A percentile compares a stretch with the other conserved stretches of the same genome.
phyloP scores from a whole-genome alignment of 2,888 invertebrate genomes.

The Hydraecia micacea region DNA sequence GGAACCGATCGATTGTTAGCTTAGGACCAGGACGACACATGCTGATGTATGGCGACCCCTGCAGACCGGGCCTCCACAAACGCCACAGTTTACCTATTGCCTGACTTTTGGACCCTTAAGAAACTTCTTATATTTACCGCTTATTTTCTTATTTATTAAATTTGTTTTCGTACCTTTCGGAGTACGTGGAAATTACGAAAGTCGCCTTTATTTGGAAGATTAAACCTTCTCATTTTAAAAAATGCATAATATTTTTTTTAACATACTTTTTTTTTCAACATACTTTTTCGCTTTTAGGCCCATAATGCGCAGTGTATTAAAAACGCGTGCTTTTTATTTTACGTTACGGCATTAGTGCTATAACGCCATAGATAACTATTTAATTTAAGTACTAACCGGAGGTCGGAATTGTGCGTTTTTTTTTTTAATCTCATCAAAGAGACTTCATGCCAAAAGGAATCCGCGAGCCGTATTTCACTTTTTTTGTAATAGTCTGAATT shows the following conservation, averaged over 20 bases:
- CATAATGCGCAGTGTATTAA: too few relatives aligned
- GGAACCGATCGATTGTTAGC: constrained; percentile 51
- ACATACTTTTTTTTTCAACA: too few relatives aligned
- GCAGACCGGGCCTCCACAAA: constrained; percentile 8
- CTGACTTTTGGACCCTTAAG: constrained; percentile 19
- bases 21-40: constrained; percentile 42
- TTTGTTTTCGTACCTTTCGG: background rate
- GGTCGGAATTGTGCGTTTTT: too few relatives aligned
- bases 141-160: background rate
- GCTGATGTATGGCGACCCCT: constrained; percentile 27
- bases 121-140: constrained; percentile 2
- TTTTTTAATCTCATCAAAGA: too few relatives aligned
- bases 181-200: background rate
- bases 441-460: too few relatives aligned
- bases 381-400: too few relatives aligned
- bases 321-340: too few relatives aligned
- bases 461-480: too few relatives aligned
- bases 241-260: background rate
- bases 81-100: constrained; percentile 40
- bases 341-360: too few relatives aligned
- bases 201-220: background rate
- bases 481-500: too few relatives aligned
- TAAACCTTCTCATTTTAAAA: background rate
- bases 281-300: too few relatives aligned
- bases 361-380: too few relatives aligned